A percentile compares a stretch with the other conserved stretches of the same genome.
phyloP scores from a whole-genome alignment of 2,797 vertebrate species.

The Etheostoma nigrum region DNA sequence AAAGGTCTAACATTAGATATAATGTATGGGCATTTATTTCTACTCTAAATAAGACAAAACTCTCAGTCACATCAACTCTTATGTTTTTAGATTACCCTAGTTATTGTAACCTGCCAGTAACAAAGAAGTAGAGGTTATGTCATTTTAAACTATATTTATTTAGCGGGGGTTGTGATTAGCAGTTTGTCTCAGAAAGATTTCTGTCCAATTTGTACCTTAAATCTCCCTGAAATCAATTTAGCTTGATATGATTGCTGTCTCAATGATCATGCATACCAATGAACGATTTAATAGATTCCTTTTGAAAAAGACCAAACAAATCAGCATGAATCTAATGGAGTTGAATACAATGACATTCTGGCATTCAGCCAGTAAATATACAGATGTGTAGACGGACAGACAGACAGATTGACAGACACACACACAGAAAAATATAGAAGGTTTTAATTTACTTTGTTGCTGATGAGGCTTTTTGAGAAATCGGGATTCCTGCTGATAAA shows the following conservation, averaged over 20 bases:
- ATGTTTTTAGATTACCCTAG: neutral
- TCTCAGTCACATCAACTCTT: neutral
- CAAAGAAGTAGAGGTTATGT: neutral
- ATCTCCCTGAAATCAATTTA: slow-evolving; percentile 9
- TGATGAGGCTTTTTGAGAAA: slow-evolving; percentile 3
- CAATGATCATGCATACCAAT: neutral
- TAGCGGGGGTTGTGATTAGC: neutral
- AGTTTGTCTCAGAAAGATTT: neutral
- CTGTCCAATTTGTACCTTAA: neutral
- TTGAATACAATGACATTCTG: slow-evolving; percentile 7
- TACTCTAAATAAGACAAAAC: neutral
- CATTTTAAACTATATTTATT: neutral
- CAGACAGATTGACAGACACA: neutral
- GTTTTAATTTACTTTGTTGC: slow-evolving; percentile 14
- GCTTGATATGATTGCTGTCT: neutral
- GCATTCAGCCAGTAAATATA: neutral
- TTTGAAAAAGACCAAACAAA: slow-evolving; percentile 15
- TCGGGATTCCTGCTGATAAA: slow-evolving; percentile 31
- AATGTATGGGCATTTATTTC: too few relatives aligned
- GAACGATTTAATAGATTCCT: slow-evolving; percentile 17
- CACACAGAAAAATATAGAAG: neutral
- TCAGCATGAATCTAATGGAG: slow-evolving; percentile 9
- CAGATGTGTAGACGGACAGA: neutral
- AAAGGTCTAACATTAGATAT: too few relatives aligned
- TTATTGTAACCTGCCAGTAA: neutral